Percentiles rank a stretch among this genome's conserved stretches.
Conservation (phyloP, 2,797 vertebrate species). For the Neoniphon sammara region DNA sequence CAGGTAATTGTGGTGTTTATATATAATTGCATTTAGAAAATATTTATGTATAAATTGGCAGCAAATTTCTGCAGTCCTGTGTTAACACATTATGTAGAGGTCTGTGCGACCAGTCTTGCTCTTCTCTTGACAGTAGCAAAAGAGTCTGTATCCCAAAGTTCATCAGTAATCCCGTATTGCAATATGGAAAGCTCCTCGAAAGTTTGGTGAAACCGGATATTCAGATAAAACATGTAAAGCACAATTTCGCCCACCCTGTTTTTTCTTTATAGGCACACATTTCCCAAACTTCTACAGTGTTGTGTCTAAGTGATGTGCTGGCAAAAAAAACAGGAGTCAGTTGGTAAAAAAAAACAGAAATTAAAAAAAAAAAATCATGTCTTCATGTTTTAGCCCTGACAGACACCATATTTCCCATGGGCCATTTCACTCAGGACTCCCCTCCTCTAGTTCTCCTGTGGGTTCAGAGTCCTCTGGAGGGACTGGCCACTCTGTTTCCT, state of each 20-base stretch:
- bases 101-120: constrained; percentile 68
- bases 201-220: constrained; percentile 70
- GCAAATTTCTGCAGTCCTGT: constrained; percentile 77
- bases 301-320: constrained; percentile 99
- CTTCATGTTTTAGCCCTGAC: constrained; percentile 76
- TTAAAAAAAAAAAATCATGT: constrained; percentile 77
- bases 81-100: constrained; percentile 68
- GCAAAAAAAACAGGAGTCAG: constrained; percentile 81
- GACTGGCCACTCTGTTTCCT: constrained; percentile 69
- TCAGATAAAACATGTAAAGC: constrained; percentile 79
- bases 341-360: constrained; percentile 46
- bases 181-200: constrained; percentile 86
- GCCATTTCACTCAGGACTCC: constrained; percentile 69
- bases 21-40: constrained; percentile 84
- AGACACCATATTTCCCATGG: constrained; percentile 44
- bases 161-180: constrained; percentile 85
- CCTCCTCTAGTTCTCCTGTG: constrained; percentile 61
- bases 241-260: constrained; percentile 79
- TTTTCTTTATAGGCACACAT: constrained; percentile 87
- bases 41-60: constrained; percentile 81
- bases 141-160: constrained; percentile 80
- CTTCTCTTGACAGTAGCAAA: constrained; percentile 78
- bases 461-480: constrained; percentile 64
- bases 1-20: constrained; percentile 71
- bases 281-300: constrained; percentile 98